Conservation (phyloP, 2,797 vertebrate species). For the Peromyscus melanophrys region DNA sequence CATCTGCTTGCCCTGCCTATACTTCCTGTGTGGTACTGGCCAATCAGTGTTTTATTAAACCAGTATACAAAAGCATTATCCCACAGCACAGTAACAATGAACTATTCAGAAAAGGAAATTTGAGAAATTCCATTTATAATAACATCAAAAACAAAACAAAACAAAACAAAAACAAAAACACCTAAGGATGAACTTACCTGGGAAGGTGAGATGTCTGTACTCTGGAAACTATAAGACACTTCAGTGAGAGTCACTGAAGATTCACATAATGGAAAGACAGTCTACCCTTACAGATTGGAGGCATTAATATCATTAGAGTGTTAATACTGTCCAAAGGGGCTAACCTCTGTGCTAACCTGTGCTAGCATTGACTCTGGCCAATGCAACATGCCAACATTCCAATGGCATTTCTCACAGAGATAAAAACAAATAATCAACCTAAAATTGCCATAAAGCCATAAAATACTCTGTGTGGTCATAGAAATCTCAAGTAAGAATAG, state of each 20-base stretch:
- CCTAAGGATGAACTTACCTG: neutral
- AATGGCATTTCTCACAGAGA: neutral
- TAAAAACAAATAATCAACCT: neutral
- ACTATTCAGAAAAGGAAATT: neutral
- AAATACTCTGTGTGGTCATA: neutral
- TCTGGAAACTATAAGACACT: neutral
- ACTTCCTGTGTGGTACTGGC: no score
- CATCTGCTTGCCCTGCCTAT: no score
- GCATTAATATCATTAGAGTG: neutral
- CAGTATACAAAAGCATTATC: no score
- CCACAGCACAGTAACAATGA: neutral
- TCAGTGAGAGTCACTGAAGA: neutral
- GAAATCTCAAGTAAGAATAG: neutral
- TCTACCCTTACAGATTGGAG: neutral
- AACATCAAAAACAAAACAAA: neutral
- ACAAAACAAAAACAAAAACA: neutral
- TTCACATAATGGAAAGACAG: neutral
- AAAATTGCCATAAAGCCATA: neutral
- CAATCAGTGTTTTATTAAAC: no score
- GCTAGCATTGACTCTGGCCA: neutral
- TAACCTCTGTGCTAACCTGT: neutral
- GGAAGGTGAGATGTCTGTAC: neutral
- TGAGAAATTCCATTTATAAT: neutral
- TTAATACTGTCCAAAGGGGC: neutral
- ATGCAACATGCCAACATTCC: neutral